phyloP scores from a whole-genome alignment of 1,140 invertebrate species.

The Drosophila pseudoananassae region DNA sequence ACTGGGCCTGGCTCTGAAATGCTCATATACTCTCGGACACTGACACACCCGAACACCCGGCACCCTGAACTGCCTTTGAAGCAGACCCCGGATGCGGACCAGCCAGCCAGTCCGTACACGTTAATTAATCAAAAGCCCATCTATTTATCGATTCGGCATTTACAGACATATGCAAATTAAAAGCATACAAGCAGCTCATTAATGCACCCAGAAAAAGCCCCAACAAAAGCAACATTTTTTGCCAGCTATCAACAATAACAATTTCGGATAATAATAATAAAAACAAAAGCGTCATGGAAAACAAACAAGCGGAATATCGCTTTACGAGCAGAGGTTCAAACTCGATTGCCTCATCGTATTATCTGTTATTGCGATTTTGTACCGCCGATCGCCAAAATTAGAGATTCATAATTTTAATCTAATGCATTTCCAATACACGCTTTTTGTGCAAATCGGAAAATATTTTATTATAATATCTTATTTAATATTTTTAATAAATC shows the following conservation, averaged over 20 bases:
- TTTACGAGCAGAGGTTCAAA: too few relatives aligned
- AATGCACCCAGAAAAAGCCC: slow-evolving; percentile 59
- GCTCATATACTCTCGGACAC: too few relatives aligned
- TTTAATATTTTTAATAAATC: too few relatives aligned
- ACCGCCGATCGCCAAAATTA: too few relatives aligned
- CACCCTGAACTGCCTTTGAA: background rate
- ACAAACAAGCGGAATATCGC: too few relatives aligned
- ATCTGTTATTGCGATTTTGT: too few relatives aligned
- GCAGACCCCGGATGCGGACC: background rate
- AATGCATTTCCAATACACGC: too few relatives aligned
- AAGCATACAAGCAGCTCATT: slow-evolving; percentile 81
- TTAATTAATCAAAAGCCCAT: slow-evolving; percentile 81
- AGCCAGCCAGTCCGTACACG: slow-evolving; percentile 42
- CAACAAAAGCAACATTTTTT: slow-evolving; percentile 13
- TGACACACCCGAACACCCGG: background rate
- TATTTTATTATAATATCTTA: too few relatives aligned
- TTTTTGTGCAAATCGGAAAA: too few relatives aligned
- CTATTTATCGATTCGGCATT: slow-evolving; percentile 77
- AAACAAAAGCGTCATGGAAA: slow-evolving; percentile 9
- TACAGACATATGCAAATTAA: slow-evolving; percentile 81
- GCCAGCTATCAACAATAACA: slow-evolving; percentile 5
- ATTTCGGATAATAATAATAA: too few relatives aligned
- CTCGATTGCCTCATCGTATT: too few relatives aligned
- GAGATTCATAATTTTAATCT: too few relatives aligned
- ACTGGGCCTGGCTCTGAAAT: background rate